Evolutionary conservation across 2,888 invertebrate genomes (phyloP), one percentile per base, ranked within the genome.

Genomic region (Chaetogeoica ovagalla): DNA sequence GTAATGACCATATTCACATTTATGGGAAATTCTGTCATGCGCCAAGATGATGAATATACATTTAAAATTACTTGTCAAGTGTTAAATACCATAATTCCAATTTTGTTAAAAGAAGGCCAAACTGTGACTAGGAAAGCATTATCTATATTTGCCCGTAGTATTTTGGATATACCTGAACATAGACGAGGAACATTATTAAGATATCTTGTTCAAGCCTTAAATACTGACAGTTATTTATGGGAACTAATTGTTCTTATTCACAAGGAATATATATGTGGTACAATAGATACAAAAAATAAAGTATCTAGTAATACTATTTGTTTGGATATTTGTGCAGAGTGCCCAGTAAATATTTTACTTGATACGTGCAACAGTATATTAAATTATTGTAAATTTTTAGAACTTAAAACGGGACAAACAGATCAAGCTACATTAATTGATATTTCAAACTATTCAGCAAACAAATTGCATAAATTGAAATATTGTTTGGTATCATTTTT

Each of bases 1-100:
- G 93, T 97, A 6, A 97, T 98, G 91, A 93, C 96, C 37, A 94
- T 99, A 84, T 99, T 99, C 86, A 97, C 98, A 0, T 99, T 98
- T 85, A 96, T 99, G 92, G 98, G 98, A 0, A 94, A 94, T 0
- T 95, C 95, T 0, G 92, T 98, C 15, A 88, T 98, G 1, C 90
- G 97, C 15, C 95, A 96, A 84, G 98, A 98, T 85, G 97, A 98
- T 85, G 92, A 94, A 0, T 97, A 97, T 86, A 97, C 96, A 85
- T 95, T 97, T 86, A 95, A 96, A 86, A 93, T 98, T 39, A 96
- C 98, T 77, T 90, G 92, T 0, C 93, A 93, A 85, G 95, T 97
- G 7, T 91, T 98, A 23, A 94, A 96, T 84, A 94, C 94, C 0
- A 90, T 98, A 52, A 91, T 98, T 82, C 97, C 98, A 0, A 93